Percentiles rank a stretch among this genome's conserved stretches.
phyloP scores from a whole-genome alignment of 2,113 vertebrate species.

The Oreochromis spilurus region DNA sequence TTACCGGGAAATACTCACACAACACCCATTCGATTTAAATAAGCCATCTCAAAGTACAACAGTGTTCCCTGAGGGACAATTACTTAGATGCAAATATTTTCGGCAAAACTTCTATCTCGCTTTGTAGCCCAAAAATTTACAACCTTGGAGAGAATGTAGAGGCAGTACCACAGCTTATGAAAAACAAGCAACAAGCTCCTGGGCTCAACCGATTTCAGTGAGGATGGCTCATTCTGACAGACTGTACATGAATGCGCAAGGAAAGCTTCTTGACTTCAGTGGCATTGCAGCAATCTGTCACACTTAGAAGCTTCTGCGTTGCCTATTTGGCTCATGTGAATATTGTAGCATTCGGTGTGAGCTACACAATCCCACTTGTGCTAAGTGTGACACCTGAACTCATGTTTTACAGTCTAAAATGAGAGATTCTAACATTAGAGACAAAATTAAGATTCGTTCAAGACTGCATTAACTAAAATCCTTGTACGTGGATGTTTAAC shows the following conservation, averaged over 20 bases:
- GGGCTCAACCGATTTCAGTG: slow-evolving; percentile 1
- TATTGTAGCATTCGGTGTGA: slow-evolving; percentile 1
- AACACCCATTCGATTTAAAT: slow-evolving; percentile 48
- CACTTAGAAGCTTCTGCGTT: slow-evolving; percentile 30
- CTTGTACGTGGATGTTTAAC: neutral
- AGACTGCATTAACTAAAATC: neutral
- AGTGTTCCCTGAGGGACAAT: slow-evolving; percentile 34
- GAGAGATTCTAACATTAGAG: neutral
- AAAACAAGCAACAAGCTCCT: slow-evolving; percentile 24
- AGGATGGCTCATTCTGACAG: slow-evolving; percentile 41
- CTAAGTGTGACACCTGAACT: slow-evolving; percentile 23
- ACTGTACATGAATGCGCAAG: slow-evolving; percentile 26
- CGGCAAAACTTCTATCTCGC: slow-evolving; percentile 46
- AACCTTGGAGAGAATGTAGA: slow-evolving; percentile 12
- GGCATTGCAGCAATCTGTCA: slow-evolving; percentile 54
- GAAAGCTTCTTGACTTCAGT: slow-evolving; percentile 44
- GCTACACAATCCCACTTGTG: slow-evolving; percentile 17
- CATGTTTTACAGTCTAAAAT: slow-evolving; percentile 39
- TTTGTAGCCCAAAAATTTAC: slow-evolving; percentile 40
- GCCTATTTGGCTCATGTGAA: slow-evolving; percentile 47
- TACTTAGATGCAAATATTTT: slow-evolving; percentile 48
- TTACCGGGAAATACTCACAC: slow-evolving; percentile 35
- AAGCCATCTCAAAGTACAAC: slow-evolving; percentile 27
- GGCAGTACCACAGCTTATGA: neutral
- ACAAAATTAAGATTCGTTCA: neutral